phyloP scores from a whole-genome alignment of 2,113 vertebrate species.

The Dasyornis broadbenti region DNA sequence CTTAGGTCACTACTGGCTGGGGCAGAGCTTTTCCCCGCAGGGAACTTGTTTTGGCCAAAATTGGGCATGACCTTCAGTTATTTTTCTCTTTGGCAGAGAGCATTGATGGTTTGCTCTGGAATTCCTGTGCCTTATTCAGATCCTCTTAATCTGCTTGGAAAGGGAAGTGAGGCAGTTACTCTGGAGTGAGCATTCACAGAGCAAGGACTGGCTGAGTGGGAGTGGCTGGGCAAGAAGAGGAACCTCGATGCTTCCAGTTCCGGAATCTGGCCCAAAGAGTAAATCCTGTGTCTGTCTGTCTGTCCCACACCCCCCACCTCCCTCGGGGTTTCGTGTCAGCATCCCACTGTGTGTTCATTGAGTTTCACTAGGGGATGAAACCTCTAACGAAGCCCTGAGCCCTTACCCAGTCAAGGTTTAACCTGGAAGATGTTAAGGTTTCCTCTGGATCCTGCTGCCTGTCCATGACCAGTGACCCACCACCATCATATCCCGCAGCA shows the following conservation, averaged over 20 bases:
- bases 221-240: neutral
- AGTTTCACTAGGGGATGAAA: neutral
- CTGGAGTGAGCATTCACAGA: neutral
- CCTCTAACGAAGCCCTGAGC: neutral
- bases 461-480: accelerated
- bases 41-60: neutral
- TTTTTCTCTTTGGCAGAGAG: neutral
- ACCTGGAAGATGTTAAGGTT: neutral
- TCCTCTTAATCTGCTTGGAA: neutral
- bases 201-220: neutral
- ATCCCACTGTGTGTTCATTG: accelerated
- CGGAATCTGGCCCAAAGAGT: accelerated
- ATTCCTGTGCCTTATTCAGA: neutral
- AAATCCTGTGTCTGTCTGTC: neutral
- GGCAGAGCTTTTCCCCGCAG: neutral
- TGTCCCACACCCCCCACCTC: too few species aligned
- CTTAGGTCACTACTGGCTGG: neutral
- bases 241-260: neutral
- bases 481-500: accelerated
- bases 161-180: neutral
- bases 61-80: neutral
- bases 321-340: neutral
- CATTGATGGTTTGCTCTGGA: neutral
- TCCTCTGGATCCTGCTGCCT: neutral
- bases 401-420: neutral